phyloP scores from a whole-genome alignment of 2,888 invertebrate species.

The Uloborus plumipes region DNA sequence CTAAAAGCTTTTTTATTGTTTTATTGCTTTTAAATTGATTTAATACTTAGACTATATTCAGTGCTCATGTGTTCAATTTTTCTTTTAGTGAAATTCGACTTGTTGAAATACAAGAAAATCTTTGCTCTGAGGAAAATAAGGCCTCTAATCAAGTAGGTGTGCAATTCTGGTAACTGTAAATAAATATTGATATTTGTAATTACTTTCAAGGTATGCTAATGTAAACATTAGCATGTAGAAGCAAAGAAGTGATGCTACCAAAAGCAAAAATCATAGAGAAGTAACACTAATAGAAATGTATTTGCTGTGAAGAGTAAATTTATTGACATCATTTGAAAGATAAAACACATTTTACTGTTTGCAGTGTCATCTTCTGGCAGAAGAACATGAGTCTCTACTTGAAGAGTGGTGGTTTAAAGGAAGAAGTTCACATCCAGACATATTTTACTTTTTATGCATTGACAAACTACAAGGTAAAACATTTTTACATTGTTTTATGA shows the following conservation, averaged over 20 bases:
- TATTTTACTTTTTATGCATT: conserved; percentile 58
- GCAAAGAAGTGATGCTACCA: no score
- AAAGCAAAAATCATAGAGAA: no score
- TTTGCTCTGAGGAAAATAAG: conserved; percentile 83
- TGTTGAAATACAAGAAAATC: conserved; percentile 89
- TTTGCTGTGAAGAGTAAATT: no score
- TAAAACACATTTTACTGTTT: conserved; percentile 6
- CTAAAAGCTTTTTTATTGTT: neutral
- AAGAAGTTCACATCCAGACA: conserved; percentile 43
- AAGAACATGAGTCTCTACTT: conserved; percentile 49
- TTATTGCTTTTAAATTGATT: neutral
- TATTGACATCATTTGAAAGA: no score
- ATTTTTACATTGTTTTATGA: neutral
- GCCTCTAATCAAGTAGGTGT: conserved; percentile 76
- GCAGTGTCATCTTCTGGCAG: conserved; percentile 56
- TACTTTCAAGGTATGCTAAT: no score
- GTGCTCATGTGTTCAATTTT: conserved; percentile 9
- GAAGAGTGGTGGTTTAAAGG: conserved; percentile 65
- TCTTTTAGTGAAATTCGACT: conserved; percentile 85
- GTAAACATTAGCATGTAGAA: no score
- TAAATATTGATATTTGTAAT: no score
- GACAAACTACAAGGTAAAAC: conserved; percentile 55
- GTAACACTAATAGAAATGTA: no score
- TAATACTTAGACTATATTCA: neutral
- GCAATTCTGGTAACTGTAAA: no score